Evolutionary conservation across 2,888 invertebrate species (phyloP).

Genomic region (Epinotia brunnichana): DNA sequence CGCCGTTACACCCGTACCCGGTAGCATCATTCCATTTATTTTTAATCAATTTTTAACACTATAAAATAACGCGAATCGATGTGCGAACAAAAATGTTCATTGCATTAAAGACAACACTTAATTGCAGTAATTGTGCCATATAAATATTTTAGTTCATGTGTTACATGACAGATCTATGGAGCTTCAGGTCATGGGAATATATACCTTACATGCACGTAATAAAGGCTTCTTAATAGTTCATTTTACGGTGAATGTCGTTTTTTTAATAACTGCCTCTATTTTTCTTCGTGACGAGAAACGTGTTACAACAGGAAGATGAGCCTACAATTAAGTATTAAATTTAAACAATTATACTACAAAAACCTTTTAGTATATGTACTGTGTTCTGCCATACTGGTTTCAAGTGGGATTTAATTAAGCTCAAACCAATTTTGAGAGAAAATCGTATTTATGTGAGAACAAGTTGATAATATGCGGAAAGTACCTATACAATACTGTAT

Average conservation of each 20-base stretch:
- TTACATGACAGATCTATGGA: slow-evolving; percentile 18
- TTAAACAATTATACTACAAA: slow-evolving; percentile 31
- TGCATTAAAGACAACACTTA: slow-evolving; percentile 19
- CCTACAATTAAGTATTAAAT: slow-evolving; percentile 32
- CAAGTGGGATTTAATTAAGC: slow-evolving; percentile 5
- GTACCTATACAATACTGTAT: no score
- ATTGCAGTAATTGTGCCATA: slow-evolving; percentile 28
- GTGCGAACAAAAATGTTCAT: slow-evolving; percentile 31
- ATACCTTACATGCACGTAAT: background rate
- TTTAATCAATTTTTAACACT: slow-evolving; percentile 33
- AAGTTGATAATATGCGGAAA: background rate
- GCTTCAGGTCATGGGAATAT: background rate
- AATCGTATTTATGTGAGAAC: background rate
- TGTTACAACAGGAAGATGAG: slow-evolving; percentile 36
- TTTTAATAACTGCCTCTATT: slow-evolving; percentile 6
- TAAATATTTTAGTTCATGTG: slow-evolving; percentile 36
- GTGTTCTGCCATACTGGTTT: background rate
- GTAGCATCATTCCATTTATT: slow-evolving; percentile 10
- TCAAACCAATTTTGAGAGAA: slow-evolving; percentile 19
- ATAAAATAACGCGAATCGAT: slow-evolving; percentile 5
- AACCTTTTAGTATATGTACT: slow-evolving; percentile 28
- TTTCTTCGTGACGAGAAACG: slow-evolving; percentile 19
- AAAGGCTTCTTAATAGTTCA: background rate
- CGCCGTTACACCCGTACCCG: background rate
- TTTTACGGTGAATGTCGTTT: background rate